These are phyloP conservation scores for Spodoptera littoralis DNA, from an alignment of 2,888 invertebrate species.

Conservation along the genomic window DNA sequence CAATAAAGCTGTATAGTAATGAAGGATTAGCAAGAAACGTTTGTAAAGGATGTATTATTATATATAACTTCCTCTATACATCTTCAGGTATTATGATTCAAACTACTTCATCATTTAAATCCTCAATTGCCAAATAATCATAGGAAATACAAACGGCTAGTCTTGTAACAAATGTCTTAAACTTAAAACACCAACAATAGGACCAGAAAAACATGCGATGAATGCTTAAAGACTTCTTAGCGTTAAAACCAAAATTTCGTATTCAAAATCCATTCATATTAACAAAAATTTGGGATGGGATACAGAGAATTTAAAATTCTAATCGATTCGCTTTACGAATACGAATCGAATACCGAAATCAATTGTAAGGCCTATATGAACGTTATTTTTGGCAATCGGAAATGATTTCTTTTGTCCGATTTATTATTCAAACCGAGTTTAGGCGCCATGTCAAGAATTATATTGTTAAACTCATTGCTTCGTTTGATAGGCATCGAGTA, in stretches of 20 bases:
- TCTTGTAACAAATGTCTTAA: conserved; percentile 21
- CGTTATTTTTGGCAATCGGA: conserved; percentile 73
- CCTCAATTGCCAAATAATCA: conserved; percentile 41
- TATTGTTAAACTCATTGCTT: conserved; percentile 48
- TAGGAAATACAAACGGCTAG: conserved; percentile 39
- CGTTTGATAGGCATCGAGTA: conserved; percentile 48
- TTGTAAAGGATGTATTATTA: conserved; percentile 29
- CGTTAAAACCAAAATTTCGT: conserved; percentile 67
- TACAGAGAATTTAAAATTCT: conserved; percentile 74
- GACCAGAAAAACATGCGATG: conserved; percentile 51
- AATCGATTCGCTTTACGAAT: conserved; percentile 64
- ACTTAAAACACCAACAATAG: conserved; percentile 60
- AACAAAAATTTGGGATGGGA: conserved; percentile 77
- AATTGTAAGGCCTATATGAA: conserved; percentile 49
- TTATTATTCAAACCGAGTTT: conserved; percentile 65
- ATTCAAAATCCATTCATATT: conserved; percentile 76
- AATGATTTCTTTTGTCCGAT: conserved; percentile 66
- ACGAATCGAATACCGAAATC: conserved; percentile 66
- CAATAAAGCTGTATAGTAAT: conserved; percentile 29
- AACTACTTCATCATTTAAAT: conserved; percentile 5
- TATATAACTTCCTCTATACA: conserved; percentile 40
- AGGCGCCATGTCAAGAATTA: conserved; percentile 61
- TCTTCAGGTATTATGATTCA: conserved; percentile 44
- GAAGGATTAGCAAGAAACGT: conserved; percentile 21
- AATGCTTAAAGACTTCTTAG: conserved; percentile 63